Conservation (phyloP, 2,113 vertebrate genomes). For the Mungos mungo region DNA sequence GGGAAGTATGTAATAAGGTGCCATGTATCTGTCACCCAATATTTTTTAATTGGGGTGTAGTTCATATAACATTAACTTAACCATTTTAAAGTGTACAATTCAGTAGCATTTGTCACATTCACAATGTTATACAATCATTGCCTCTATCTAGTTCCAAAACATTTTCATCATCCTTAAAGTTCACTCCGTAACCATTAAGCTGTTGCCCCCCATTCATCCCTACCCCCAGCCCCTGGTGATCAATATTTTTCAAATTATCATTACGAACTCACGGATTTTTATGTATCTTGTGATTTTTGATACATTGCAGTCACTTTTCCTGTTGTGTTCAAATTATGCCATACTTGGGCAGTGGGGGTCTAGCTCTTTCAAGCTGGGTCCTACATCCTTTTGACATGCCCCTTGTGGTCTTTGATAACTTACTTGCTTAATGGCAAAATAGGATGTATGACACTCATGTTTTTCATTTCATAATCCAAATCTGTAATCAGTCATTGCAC, state of each 20-base stretch:
- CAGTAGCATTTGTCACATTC: neutral
- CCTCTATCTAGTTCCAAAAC: neutral
- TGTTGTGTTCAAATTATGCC: neutral
- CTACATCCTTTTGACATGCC: neutral
- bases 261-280: neutral
- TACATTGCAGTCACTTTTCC: neutral
- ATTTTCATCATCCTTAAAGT: neutral
- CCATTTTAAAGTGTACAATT: neutral
- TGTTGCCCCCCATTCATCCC: neutral
- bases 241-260: neutral
- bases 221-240: neutral
- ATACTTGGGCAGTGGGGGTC: neutral
- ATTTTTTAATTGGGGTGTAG: neutral
- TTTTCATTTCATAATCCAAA: neutral
- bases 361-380: neutral
- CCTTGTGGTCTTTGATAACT: neutral
- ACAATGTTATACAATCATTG: neutral
- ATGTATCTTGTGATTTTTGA: slow-evolving; percentile 1
- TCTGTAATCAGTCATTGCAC: neutral
- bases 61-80: neutral
- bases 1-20: neutral
- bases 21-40: neutral
- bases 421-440: neutral
- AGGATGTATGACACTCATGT: neutral
- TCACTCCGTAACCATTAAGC: neutral